A percentile compares a stretch with the other conserved stretches of the same genome.
Conservation (phyloP, 2,113 vertebrate species). For the Microtus richardsoni region DNA sequence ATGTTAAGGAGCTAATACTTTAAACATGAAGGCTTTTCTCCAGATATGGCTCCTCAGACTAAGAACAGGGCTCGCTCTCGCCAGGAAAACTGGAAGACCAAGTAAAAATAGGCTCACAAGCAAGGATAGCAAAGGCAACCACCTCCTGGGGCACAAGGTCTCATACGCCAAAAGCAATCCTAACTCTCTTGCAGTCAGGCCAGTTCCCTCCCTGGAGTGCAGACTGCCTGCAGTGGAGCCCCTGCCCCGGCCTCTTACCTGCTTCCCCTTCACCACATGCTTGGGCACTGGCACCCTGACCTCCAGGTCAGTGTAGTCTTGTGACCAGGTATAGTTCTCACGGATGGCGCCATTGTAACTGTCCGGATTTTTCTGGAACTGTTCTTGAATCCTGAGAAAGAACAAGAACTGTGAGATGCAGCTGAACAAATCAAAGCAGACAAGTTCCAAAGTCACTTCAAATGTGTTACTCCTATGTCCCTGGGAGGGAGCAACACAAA, state of each 20-base stretch:
- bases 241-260: constrained; percentile 86
- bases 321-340: constrained; percentile 93
- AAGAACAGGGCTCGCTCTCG: neutral
- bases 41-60: neutral
- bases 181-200: neutral
- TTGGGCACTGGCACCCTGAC: constrained; percentile 93
- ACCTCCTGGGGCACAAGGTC: neutral
- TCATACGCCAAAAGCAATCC: neutral
- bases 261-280: constrained; percentile 92
- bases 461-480: neutral
- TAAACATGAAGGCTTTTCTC: neutral
- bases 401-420: constrained; percentile 21
- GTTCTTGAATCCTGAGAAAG: constrained; percentile 86
- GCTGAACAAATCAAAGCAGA: neutral
- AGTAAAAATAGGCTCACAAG: neutral
- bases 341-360: constrained; percentile 96
- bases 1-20: neutral
- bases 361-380: constrained; percentile 92
- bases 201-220: neutral
- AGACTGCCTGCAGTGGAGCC: neutral
- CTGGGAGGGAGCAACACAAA: neutral
- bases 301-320: constrained; percentile 97
- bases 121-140: neutral
- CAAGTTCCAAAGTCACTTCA: neutral
- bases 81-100: neutral